These are phyloP conservation scores for Spheniscus mendiculus DNA, from an alignment of 2,113 vertebrate species.

Conservation along the genomic window DNA sequence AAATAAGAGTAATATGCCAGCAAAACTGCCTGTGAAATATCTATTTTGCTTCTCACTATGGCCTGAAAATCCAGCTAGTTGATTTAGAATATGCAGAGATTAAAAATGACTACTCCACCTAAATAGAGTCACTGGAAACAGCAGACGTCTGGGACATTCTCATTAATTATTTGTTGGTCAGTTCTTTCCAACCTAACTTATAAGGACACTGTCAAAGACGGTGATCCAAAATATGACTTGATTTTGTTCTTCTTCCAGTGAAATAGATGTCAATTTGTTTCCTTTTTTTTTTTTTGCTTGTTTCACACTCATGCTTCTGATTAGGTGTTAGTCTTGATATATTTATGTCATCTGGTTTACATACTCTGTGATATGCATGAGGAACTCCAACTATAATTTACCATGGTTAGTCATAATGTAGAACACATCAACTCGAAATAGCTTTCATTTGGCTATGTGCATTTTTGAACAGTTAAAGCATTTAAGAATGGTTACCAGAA, in stretches of 20 bases:
- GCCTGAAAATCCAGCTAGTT: not conserved
- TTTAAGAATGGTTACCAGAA: slow-evolving; percentile 11
- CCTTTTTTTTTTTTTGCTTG: not conserved
- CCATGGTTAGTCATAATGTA: not conserved
- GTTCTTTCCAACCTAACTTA: not conserved
- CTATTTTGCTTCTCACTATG: not conserved
- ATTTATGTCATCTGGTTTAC: not conserved
- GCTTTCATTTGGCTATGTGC: slow-evolving; percentile 15
- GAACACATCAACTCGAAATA: not conserved
- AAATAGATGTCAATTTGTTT: not conserved
- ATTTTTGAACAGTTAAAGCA: not conserved
- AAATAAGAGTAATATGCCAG: not conserved
- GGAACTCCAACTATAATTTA: not conserved
- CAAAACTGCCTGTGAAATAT: not conserved
- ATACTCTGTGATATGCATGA: not conserved
- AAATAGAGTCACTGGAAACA: not conserved
- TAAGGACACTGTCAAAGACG: not conserved
- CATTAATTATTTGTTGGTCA: not conserved
- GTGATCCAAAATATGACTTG: not conserved
- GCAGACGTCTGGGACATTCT: not conserved
- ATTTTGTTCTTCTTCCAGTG: not conserved
- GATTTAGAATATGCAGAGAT: not conserved
- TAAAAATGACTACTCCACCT: not conserved
- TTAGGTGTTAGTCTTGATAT: slow-evolving; percentile 8
- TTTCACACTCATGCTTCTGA: slow-evolving; percentile 6